Conservation (phyloP, 1,140 invertebrate genomes). For the Arctopsyche grandis region DNA sequence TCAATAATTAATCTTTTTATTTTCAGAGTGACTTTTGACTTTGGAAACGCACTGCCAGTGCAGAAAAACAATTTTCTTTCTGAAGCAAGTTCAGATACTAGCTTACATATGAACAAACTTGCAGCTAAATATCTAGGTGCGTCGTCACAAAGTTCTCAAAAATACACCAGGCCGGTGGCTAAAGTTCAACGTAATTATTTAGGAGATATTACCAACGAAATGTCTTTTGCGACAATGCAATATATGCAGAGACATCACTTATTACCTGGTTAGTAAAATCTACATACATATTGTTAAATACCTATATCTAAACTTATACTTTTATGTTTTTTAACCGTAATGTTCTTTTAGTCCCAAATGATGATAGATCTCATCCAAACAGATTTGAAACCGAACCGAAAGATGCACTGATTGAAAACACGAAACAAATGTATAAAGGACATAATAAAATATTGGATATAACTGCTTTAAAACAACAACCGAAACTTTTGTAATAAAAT, state of each 20-base stretch:
- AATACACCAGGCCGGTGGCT: not conserved
- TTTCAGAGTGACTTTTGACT: slow-evolving; percentile 23
- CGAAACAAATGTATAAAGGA: not conserved
- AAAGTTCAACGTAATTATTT: not conserved
- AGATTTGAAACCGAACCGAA: not conserved
- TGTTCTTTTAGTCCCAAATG: not conserved
- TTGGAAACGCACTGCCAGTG: not conserved
- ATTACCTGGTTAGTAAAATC: slow-evolving; percentile 4
- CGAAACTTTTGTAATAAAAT: slow-evolving; percentile 14
- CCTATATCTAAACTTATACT: not conserved
- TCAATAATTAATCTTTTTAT: not conserved
- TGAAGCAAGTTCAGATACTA: not conserved
- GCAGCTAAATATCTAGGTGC: slow-evolving; percentile 21
- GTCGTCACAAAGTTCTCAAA: not conserved
- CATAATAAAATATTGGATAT: slow-evolving; percentile 31
- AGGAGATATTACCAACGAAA: slow-evolving; percentile 15
- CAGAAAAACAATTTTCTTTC: not conserved
- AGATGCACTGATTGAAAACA: not conserved
- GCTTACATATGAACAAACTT: slow-evolving; percentile 29
- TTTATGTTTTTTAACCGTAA: not conserved
- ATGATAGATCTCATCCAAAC: not conserved
- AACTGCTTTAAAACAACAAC: slow-evolving; percentile 34
- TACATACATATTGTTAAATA: too few relatives aligned
- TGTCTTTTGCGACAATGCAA: slow-evolving; percentile 9
- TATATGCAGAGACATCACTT: slow-evolving; percentile 34